These are phyloP conservation scores for Disparrhopalites patrizii DNA, from an alignment of 2,888 invertebrate species.

Conservation along the genomic window DNA sequence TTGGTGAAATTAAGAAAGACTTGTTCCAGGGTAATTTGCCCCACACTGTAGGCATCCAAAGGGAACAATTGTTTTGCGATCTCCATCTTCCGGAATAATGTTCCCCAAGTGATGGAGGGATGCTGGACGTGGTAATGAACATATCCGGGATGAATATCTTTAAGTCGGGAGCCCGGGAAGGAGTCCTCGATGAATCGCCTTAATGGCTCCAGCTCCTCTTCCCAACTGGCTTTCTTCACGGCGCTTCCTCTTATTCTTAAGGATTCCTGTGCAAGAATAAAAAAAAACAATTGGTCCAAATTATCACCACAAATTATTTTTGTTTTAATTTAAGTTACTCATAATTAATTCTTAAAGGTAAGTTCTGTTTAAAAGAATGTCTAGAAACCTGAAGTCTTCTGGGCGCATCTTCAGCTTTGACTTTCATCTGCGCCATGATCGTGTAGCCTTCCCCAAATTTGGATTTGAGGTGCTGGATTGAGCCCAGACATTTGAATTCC, in stretches of 20 bases:
- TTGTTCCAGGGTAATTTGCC: slow-evolving; percentile 76
- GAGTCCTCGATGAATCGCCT: slow-evolving; percentile 29
- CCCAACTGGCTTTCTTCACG: slow-evolving; percentile 22
- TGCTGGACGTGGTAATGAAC: slow-evolving; percentile 54
- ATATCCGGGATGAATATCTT: slow-evolving; percentile 50
- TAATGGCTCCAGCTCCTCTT: slow-evolving; percentile 29
- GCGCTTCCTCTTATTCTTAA: slow-evolving; percentile 22
- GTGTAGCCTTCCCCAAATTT: slow-evolving; percentile 67
- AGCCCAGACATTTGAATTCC: slow-evolving; percentile 67
- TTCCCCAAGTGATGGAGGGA: slow-evolving; percentile 60
- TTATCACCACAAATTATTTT: too few species aligned
- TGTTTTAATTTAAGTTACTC: too few species aligned
- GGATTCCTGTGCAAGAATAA: slow-evolving; percentile 19
- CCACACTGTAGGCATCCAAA: slow-evolving; percentile 73
- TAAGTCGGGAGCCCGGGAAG: slow-evolving; percentile 33
- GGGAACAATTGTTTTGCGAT: slow-evolving; percentile 56
- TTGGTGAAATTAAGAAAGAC: slow-evolving; percentile 52
- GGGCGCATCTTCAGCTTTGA: background rate
- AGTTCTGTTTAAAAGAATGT: background rate
- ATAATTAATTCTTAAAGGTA: background rate
- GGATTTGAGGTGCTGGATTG: slow-evolving; percentile 69
- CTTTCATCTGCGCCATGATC: slow-evolving; percentile 48
- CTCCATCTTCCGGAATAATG: slow-evolving; percentile 59
- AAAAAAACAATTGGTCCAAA: too few species aligned
- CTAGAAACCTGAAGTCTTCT: slow-evolving; percentile 16